A percentile compares a stretch with the other conserved stretches of the same genome.
These are phyloP conservation scores for Condylura cristata DNA, from an alignment of 2,113 vertebrate species.

Conservation along the genomic window DNA sequence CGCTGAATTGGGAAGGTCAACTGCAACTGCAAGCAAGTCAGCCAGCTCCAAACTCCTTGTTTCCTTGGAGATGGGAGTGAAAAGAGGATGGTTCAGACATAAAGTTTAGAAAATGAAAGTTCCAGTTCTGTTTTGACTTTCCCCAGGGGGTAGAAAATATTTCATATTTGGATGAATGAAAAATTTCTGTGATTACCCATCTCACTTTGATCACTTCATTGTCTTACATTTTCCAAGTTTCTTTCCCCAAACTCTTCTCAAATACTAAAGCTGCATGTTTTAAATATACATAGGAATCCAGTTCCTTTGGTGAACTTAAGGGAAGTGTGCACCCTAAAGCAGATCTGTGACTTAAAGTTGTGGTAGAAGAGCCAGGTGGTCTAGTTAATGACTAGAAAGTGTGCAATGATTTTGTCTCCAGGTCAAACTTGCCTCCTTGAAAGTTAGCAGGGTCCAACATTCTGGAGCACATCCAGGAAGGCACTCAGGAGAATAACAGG, in stretches of 20 bases:
- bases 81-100: neutral
- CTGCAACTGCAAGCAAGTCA: neutral
- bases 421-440: neutral
- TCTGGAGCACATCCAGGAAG: neutral
- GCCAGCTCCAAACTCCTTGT: neutral
- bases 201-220: neutral
- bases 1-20: constrained; percentile 25
- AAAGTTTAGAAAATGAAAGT: constrained; percentile 17
- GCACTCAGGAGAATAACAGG: neutral
- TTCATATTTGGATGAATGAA: constrained; percentile 44
- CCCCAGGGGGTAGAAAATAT: neutral
- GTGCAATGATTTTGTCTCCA: neutral
- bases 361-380: neutral
- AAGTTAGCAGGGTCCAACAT: neutral
- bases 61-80: neutral
- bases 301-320: neutral
- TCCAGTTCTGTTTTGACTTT: constrained; percentile 26
- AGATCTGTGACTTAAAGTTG: neutral
- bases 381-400: neutral
- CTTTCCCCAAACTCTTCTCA: neutral
- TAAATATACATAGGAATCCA: neutral
- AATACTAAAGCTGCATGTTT: neutral
- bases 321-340: neutral
- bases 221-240: neutral
- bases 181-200: constrained; percentile 10